Evolutionary conservation across 2,113 vertebrate genomes (phyloP), one percentile per base, ranked within the genome.

Genomic region (Cromileptes altivelis): DNA sequence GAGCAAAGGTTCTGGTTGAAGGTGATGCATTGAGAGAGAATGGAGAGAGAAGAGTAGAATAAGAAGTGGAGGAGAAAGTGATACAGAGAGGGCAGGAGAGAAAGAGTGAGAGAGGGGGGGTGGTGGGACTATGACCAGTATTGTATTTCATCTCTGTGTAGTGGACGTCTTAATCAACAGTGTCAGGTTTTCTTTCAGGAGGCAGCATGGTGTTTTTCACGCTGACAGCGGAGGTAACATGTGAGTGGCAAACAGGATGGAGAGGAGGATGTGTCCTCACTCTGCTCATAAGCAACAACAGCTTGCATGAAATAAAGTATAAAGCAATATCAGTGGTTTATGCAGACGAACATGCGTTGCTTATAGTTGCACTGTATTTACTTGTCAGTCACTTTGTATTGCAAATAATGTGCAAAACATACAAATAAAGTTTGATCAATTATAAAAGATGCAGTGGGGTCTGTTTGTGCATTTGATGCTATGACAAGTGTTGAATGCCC

Each of bases 61-160:
- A 33, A 69, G 33, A 80, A 40, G 50, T 19, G 33, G 58, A 56
- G 75, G 72, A 78, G 82, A 78, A 70, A 58, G 72, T 53, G 80
- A 75, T 55, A 12, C 1, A 60, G 69, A 42, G 58, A 57, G 62
- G 67, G 76, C 70, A 37, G 61, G 58, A 21, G 70, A 62, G 50
- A 45, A 27, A 2, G 53, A 42, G 37, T 52, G 23, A 7, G 61
- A 23, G 72, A 74, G 37, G 72, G 58, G 68, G 72, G 79, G 37
- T 69, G 58, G 68, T 6, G 71, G 84, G 90, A 62, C 64, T 12
- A 1, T 1, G 30, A 87, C 77, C 92, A 80, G 94, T 87, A 85
- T 96, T 92, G 75, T 76, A 93, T 97, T 97, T 96, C 94, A 84
- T 92, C 92, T 96, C 97, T 97, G 97, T 84, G 95, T 96, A 97